A percentile compares a stretch with the other conserved stretches of the same genome.
Conservation (phyloP, 2,888 invertebrate genomes). For the Amblyjoppa fuscipennis region DNA sequence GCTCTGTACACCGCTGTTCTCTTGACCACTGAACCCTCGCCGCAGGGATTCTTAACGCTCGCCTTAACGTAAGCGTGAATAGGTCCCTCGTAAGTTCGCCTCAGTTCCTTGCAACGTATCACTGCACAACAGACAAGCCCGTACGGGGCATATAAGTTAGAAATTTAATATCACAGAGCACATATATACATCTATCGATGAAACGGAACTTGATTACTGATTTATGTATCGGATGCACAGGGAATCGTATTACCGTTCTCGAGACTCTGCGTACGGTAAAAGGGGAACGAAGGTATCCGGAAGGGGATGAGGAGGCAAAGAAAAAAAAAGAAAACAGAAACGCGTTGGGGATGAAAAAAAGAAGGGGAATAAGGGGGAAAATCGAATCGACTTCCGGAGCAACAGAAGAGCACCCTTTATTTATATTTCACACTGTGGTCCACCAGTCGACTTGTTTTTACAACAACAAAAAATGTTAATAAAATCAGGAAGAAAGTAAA, state of each 20-base stretch:
- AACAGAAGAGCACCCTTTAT: constrained; percentile 11
- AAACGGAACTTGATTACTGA: not conserved
- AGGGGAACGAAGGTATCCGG: not conserved
- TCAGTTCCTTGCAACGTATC: constrained; percentile 91
- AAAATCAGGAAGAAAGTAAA: not conserved
- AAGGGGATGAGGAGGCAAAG: not conserved
- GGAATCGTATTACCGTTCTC: constrained; percentile 3
- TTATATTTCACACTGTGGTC: constrained; percentile 7
- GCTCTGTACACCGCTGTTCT: constrained; percentile 93
- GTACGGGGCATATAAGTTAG: constrained; percentile 1
- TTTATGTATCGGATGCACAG: constrained; percentile 11
- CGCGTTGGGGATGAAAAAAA: not conserved
- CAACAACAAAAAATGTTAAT: not conserved
- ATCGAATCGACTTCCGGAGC: constrained; percentile 16
- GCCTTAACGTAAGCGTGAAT: constrained; percentile 95
- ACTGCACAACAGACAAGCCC: constrained; percentile 86
- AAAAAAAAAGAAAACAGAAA: constrained; percentile 11
- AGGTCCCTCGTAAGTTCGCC: constrained; percentile 89
- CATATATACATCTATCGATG: not conserved
- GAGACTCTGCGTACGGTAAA: not conserved
- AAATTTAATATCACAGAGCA: constrained; percentile 8
- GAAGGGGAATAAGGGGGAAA: not conserved
- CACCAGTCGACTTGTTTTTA: not conserved
- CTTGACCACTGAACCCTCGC: constrained; percentile 88
- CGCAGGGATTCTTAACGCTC: constrained; percentile 82